Evolutionary conservation across 2,888 invertebrate genomes (phyloP).

Genomic region (Piscicola geometra): DNA sequence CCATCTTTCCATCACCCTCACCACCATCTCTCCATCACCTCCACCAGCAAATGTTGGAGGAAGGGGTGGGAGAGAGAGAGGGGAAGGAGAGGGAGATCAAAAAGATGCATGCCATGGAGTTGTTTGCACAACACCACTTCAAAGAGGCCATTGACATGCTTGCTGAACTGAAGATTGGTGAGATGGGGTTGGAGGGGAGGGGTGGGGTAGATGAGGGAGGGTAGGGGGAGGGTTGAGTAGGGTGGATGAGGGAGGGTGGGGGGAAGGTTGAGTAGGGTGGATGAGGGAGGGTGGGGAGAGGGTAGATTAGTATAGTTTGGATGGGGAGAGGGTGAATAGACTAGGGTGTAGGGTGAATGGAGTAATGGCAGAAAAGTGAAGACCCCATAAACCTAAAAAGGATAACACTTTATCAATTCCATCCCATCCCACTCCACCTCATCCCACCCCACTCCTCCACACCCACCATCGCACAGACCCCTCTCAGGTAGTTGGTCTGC

Average conservation of each 20-base stretch:
- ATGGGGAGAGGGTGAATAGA: too few species aligned
- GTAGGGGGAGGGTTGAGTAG: too few species aligned
- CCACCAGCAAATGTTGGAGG: conserved; percentile 73
- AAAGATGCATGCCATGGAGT: conserved; percentile 79
- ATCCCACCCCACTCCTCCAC: background rate
- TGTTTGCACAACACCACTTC: conserved; percentile 83
- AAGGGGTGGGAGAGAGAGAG: conserved; percentile 72
- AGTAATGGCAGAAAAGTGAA: too few species aligned
- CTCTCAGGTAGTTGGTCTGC: conserved; percentile 86
- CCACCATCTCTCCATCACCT: background rate
- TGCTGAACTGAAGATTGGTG: conserved; percentile 73
- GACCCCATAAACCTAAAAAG: too few species aligned
- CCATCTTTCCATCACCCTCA: background rate
- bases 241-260: background rate
- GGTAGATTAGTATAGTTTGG: background rate
- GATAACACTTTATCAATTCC: background rate
- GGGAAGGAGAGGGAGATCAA: conserved; percentile 81
- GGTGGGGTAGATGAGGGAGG: too few species aligned
- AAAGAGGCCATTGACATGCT: conserved; percentile 87
- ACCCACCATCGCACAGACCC: conserved; percentile 70
- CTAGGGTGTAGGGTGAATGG: too few species aligned
- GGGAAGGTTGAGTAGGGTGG: too few species aligned
- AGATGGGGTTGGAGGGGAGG: too few species aligned
- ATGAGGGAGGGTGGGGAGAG: too few species aligned
- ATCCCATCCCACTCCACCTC: background rate